phyloP scores from a whole-genome alignment of 2,113 vertebrate genomes.

The Urocynchramus pylzowi region DNA sequence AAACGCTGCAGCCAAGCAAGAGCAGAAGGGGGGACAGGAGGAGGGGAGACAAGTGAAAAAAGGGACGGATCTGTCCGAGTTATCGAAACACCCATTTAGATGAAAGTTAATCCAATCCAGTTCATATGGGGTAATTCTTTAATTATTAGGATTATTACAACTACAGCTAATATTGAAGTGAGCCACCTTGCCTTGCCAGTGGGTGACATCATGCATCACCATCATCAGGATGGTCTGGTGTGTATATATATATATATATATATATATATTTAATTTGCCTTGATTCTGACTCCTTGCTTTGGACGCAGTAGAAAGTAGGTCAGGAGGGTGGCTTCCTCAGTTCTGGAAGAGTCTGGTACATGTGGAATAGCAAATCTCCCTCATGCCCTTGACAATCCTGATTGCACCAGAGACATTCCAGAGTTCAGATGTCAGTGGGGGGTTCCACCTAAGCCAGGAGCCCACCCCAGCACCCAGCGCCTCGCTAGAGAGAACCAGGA shows the following conservation, averaged over 20 bases:
- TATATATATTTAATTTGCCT: background rate
- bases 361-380: background rate
- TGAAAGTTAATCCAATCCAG: background rate
- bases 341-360: background rate
- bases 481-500: background rate
- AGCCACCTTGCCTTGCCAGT: background rate
- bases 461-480: background rate
- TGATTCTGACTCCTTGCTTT: background rate
- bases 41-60: background rate
- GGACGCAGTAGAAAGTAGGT: background rate
- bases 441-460: background rate
- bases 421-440: background rate
- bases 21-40: rapidly evolving
- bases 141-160: background rate
- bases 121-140: background rate
- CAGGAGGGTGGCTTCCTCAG: background rate
- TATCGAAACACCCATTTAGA: background rate
- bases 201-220: background rate
- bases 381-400: background rate
- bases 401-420: background rate
- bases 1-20: background rate
- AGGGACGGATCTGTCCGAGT: rapidly evolving
- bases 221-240: background rate
- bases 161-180: background rate
- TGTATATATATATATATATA: rapidly evolving